Evolutionary conservation across 1,140 invertebrate genomes (phyloP).

Genomic region (Galleria mellonella): DNA sequence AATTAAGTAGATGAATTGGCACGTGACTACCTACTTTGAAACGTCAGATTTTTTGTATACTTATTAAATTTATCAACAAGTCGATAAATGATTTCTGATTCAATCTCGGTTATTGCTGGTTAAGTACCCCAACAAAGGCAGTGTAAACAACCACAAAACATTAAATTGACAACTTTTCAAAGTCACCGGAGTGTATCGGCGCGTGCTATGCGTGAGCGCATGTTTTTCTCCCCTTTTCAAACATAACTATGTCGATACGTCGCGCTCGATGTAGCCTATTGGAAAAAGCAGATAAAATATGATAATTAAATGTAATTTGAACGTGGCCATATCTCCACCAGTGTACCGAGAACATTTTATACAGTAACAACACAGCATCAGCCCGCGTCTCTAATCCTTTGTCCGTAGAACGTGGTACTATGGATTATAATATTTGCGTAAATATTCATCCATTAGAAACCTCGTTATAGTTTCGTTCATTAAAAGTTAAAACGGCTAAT

Average conservation of each 20-base stretch:
- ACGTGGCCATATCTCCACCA: constrained; percentile 39
- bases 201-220: constrained; percentile 45
- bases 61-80: no score
- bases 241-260: constrained; percentile 50
- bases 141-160: constrained; percentile 14
- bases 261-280: constrained; percentile 59
- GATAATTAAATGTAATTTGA: constrained; percentile 63
- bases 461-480: constrained; percentile 19
- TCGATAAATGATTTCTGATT: no score
- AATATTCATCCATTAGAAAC: constrained; percentile 56
- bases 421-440: constrained; percentile 44
- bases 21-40: no score
- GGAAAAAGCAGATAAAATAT: constrained; percentile 70
- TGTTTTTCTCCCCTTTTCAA: constrained; percentile 55
- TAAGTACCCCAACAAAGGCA: neutral
- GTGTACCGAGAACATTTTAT: constrained; percentile 33
- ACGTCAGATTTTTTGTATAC: no score
- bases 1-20: no score
- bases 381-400: constrained; percentile 19
- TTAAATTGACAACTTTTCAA: constrained; percentile 58
- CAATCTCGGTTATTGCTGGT: no score
- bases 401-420: constrained; percentile 30
- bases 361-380: constrained; percentile 23
- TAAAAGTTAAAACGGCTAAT: constrained; percentile 20
- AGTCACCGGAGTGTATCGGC: constrained; percentile 52